A percentile compares a stretch with the other conserved stretches of the same genome.
Evolutionary conservation across 2,113 vertebrate genomes (phyloP).

Genomic region (Oryzias curvinotus): DNA sequence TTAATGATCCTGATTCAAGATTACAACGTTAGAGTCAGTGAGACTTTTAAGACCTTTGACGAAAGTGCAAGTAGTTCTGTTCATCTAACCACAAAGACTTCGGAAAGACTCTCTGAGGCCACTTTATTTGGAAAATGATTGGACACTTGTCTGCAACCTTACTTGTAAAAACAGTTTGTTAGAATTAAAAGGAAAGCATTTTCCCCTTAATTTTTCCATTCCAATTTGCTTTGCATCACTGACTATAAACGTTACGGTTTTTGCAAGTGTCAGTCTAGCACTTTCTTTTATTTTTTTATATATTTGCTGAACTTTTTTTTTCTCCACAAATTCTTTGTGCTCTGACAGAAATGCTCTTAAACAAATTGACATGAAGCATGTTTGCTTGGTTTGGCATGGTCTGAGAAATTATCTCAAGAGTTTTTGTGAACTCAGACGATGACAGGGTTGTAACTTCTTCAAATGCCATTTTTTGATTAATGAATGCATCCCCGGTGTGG

Average conservation of each 20-base stretch:
- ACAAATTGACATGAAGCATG: slow-evolving; percentile 6
- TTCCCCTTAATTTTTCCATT: slow-evolving; percentile 45
- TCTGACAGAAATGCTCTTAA: slow-evolving; percentile 21
- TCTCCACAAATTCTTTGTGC: slow-evolving; percentile 12
- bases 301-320: slow-evolving; percentile 19
- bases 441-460: slow-evolving; percentile 12
- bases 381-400: slow-evolving; percentile 7
- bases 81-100: slow-evolving; percentile 60
- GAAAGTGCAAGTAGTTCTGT: slow-evolving; percentile 56
- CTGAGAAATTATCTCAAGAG: slow-evolving; percentile 1
- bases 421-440: background rate
- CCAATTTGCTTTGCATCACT: slow-evolving; percentile 40
- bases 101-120: slow-evolving; percentile 68
- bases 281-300: slow-evolving; percentile 28
- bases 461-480: slow-evolving; percentile 7
- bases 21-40: slow-evolving; percentile 25
- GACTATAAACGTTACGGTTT: slow-evolving; percentile 40
- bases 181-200: slow-evolving; percentile 49
- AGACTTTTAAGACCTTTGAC: slow-evolving; percentile 41
- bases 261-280: slow-evolving; percentile 45
- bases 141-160: slow-evolving; percentile 69
- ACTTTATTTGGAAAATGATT: slow-evolving; percentile 75
- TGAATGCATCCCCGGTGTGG: slow-evolving; percentile 12
- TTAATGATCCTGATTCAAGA: slow-evolving; percentile 38
- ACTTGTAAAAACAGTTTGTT: slow-evolving; percentile 56